Conservation (phyloP, 2,113 vertebrate species). For the Cavia aperea region DNA sequence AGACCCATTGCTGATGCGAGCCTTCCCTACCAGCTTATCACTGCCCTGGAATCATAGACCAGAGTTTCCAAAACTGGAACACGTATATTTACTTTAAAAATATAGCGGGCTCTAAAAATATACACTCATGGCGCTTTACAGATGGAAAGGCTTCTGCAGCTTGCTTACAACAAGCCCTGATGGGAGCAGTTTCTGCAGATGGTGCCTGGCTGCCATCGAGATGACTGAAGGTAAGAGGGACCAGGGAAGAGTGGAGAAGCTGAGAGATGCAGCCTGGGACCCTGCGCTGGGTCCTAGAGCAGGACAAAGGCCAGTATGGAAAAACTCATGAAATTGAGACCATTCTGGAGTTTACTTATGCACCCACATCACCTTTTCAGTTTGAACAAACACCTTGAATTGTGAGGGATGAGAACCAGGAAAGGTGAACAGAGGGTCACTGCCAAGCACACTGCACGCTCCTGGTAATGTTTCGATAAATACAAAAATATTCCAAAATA, state of each 20-base stretch:
- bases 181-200: neutral
- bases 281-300: neutral
- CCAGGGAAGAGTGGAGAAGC: neutral
- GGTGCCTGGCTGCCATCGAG: neutral
- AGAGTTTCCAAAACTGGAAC: neutral
- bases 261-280: neutral
- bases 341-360: neutral
- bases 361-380: neutral
- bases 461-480: neutral
- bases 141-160: neutral
- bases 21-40: neutral
- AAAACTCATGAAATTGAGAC: neutral
- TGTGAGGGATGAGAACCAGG: neutral
- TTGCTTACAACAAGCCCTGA: neutral
- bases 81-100: neutral
- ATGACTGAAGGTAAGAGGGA: neutral
- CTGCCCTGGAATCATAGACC: neutral
- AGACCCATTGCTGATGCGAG: neutral
- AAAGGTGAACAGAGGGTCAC: neutral
- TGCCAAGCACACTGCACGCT: neutral
- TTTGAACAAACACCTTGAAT: neutral
- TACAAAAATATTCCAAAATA: neutral
- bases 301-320: neutral
- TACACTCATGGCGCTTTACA: neutral
- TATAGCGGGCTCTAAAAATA: neutral